Percentiles rank a stretch among this genome's conserved stretches.
These are phyloP conservation scores for Mormyrus hasselquistii DNA, from an alignment of 2,797 vertebrate species.

Conservation along the genomic window DNA sequence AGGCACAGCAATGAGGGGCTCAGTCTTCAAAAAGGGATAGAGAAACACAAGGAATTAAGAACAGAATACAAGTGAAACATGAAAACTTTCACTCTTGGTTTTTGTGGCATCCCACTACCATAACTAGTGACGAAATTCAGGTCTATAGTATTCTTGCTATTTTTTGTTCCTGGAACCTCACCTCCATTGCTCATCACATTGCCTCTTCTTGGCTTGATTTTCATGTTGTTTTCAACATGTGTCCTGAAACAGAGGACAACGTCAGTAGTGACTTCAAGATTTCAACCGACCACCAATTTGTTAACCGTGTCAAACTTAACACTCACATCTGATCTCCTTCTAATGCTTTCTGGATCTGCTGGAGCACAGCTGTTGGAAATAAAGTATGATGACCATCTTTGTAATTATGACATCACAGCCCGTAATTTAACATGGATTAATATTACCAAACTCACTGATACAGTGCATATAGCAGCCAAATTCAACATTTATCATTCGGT, in stretches of 20 bases:
- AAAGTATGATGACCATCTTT: not conserved
- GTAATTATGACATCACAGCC: not conserved
- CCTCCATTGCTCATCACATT: conserved; percentile 52
- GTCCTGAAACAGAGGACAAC: conserved; percentile 45
- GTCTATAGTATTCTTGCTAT: not conserved
- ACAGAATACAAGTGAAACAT: not conserved
- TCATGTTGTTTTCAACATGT: conserved; percentile 62
- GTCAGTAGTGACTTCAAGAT: not conserved
- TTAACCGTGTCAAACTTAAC: not conserved
- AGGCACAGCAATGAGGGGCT: conserved; percentile 39
- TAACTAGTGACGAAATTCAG: not conserved
- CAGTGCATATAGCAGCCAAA: not conserved
- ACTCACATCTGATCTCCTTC: conserved; percentile 83
- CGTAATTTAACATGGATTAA: not conserved
- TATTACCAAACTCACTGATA: not conserved
- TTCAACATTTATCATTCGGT: not conserved
- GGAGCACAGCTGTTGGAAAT: conserved; percentile 73
- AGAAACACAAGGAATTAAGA: not conserved
- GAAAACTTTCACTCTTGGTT: not conserved
- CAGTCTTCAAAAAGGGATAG: conserved; percentile 33
- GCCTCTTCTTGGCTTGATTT: conserved; percentile 44
- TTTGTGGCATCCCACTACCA: not conserved
- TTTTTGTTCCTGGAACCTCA: conserved; percentile 31
- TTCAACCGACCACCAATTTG: not conserved
- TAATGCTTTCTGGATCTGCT: conserved; percentile 92